Evolutionary conservation across 2,113 vertebrate genomes (phyloP).

Genomic region (Motacilla tschutschensis): DNA sequence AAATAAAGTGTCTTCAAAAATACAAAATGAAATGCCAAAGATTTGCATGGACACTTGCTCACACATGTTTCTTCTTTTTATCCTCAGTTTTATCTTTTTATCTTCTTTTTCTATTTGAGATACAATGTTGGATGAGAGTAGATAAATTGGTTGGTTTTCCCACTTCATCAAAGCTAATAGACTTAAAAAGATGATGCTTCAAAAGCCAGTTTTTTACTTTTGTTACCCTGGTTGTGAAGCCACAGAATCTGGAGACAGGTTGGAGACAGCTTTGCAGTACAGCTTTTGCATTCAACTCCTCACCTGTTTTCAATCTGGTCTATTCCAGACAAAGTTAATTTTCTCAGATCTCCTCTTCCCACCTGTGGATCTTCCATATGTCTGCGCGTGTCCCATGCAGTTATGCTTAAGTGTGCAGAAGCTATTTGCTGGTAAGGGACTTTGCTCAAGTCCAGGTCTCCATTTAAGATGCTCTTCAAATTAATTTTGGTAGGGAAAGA

Average conservation of each 20-base stretch:
- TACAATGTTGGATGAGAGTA: background rate
- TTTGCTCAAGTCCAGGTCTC: background rate
- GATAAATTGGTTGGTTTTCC: background rate
- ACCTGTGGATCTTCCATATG: background rate
- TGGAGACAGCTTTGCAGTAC: background rate
- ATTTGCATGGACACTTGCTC: background rate
- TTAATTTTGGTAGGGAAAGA: background rate
- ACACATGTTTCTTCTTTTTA: rapidly evolving
- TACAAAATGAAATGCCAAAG: background rate
- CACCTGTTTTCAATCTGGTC: background rate
- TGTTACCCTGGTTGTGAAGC: background rate
- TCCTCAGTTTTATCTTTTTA: background rate
- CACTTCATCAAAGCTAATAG: background rate
- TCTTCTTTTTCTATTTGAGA: background rate
- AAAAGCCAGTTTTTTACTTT: background rate
- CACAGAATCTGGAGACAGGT: background rate
- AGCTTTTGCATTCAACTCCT: background rate
- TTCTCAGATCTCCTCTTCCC: background rate
- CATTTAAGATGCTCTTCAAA: background rate
- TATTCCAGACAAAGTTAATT: background rate
- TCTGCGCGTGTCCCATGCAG: background rate
- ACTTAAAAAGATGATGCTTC: background rate
- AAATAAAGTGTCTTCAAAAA: background rate
- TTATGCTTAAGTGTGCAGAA: background rate
- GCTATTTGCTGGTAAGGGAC: background rate